Conservation (phyloP, 2,888 invertebrate genomes). For the Drosophila silvestris region DNA sequence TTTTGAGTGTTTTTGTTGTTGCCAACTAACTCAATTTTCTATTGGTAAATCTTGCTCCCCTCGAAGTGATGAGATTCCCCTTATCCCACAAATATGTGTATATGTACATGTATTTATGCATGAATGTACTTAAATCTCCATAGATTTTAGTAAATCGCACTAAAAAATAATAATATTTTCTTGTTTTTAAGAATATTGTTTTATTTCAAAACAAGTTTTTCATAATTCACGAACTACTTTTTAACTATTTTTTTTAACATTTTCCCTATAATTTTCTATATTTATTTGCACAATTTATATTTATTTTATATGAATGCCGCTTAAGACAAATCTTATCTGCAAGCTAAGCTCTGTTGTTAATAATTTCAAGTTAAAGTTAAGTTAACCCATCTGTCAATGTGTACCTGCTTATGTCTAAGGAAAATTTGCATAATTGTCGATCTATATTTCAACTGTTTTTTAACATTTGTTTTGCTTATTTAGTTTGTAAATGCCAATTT, state of each 20-base stretch:
- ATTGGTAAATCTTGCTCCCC: slow-evolving; percentile 69
- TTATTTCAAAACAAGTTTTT: not conserved
- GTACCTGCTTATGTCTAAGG: not conserved
- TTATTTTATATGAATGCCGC: no score
- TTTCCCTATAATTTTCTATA: not conserved
- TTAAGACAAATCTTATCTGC: no score
- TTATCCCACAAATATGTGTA: slow-evolving; percentile 51
- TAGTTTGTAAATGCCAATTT: not conserved
- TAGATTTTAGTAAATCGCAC: not conserved
- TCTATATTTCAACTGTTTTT: not conserved
- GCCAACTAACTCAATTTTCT: slow-evolving; percentile 79
- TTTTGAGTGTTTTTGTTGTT: slow-evolving; percentile 40
- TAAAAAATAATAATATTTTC: not conserved
- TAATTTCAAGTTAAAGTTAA: not conserved
- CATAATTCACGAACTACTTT: not conserved
- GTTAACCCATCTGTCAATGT: not conserved
- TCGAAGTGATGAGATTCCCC: slow-evolving; percentile 54
- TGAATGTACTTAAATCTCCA: not conserved
- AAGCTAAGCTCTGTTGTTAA: no score
- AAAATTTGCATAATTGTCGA: not conserved
- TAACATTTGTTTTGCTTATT: not conserved
- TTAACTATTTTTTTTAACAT: not conserved
- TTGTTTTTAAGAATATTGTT: not conserved
- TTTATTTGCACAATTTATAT: not conserved
- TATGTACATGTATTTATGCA: not conserved